Evolutionary conservation across 2,888 invertebrate species (phyloP).

Genomic region (Eupeodes luniger): DNA sequence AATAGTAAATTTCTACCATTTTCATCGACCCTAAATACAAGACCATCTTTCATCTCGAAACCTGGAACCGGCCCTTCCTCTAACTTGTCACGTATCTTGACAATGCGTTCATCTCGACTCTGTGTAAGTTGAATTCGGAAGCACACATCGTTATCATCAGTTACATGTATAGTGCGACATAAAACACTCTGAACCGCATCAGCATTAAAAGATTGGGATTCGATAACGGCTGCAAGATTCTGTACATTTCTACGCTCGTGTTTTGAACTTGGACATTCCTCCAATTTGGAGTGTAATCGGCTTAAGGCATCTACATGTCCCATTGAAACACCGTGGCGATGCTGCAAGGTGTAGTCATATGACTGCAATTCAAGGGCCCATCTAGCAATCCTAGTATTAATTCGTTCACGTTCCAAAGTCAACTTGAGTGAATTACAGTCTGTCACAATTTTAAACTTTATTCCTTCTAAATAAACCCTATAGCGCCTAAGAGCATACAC

Average conservation of each 20-base stretch:
- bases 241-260: neutral
- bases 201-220: slow-evolving; percentile 17
- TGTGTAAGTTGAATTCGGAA: slow-evolving; percentile 34
- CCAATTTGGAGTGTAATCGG: slow-evolving; percentile 20
- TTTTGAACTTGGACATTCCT: neutral
- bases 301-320: slow-evolving; percentile 43
- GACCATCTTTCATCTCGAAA: slow-evolving; percentile 78
- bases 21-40: slow-evolving; percentile 77
- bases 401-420: slow-evolving; percentile 55
- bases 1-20: slow-evolving; percentile 41
- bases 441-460: neutral
- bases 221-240: neutral
- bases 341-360: slow-evolving; percentile 37
- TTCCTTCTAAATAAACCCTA: slow-evolving; percentile 32
- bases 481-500: slow-evolving; percentile 17
- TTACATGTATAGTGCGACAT: slow-evolving; percentile 64
- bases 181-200: neutral
- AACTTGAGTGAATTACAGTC: slow-evolving; percentile 76
- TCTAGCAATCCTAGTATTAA: slow-evolving; percentile 78
- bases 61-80: slow-evolving; percentile 77
- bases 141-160: slow-evolving; percentile 35
- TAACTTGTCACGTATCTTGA: slow-evolving; percentile 19
- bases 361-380: slow-evolving; percentile 78
- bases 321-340: slow-evolving; percentile 33
- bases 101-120: slow-evolving; percentile 13